These are phyloP conservation scores for Chloropsis hardwickii DNA, from an alignment of 2,113 vertebrate species.

Conservation along the genomic window DNA sequence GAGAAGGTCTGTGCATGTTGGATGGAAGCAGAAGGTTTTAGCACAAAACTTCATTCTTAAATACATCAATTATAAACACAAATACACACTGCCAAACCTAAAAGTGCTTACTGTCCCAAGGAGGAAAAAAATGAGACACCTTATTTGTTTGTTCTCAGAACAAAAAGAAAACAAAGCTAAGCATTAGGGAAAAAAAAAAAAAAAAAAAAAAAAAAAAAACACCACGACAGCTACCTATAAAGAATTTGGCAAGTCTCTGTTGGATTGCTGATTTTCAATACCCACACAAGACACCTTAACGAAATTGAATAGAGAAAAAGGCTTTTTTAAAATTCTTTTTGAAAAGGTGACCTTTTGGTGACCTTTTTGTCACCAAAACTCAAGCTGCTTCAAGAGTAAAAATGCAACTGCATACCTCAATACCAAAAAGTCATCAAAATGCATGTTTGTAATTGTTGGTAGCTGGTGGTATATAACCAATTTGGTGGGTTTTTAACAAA, in stretches of 20 bases:
- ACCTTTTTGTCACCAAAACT: background rate
- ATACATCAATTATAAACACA: background rate
- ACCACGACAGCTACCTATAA: background rate
- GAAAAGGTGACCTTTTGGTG: too few species aligned
- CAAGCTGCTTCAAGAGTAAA: background rate
- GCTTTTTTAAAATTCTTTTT: fast-evolving
- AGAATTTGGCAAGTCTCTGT: background rate
- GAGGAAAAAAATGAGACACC: background rate
- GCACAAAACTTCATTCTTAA: background rate
- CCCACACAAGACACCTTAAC: background rate
- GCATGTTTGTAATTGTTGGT: background rate
- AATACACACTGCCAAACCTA: background rate
- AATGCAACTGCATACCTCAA: background rate
- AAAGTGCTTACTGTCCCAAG: background rate
- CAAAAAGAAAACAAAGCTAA: background rate
- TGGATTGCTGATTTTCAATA: background rate
- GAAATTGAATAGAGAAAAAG: background rate
- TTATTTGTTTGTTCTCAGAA: background rate
- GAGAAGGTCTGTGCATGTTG: background rate
- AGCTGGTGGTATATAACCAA: background rate
- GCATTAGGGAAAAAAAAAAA: background rate
- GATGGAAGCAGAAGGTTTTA: background rate
- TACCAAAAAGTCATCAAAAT: background rate
- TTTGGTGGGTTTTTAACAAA: background rate
- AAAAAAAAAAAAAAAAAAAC: background rate